These are phyloP conservation scores for Dermatemys mawii DNA, from an alignment of 2,113 vertebrate genomes.

Conservation along the genomic window DNA sequence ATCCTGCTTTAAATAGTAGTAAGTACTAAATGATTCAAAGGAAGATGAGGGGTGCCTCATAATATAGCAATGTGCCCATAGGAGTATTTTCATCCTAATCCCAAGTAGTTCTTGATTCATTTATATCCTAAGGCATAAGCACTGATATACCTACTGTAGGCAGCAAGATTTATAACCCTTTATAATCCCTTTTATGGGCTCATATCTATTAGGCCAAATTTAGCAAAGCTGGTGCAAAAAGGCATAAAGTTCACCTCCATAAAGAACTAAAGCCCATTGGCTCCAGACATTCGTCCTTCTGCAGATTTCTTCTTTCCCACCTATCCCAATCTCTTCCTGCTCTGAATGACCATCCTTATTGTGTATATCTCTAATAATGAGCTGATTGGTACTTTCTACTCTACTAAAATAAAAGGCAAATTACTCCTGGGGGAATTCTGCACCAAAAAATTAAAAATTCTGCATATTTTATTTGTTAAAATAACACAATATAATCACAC, in stretches of 20 bases:
- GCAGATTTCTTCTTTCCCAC: background rate
- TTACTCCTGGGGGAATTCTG: no score
- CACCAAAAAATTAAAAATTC: no score
- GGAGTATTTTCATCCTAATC: background rate
- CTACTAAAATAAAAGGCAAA: background rate
- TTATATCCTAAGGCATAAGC: background rate
- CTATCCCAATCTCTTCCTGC: background rate
- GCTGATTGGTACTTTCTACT: background rate
- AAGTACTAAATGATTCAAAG: background rate
- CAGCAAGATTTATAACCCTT: background rate
- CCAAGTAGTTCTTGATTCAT: background rate
- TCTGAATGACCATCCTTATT: background rate
- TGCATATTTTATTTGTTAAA: no score
- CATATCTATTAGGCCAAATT: background rate
- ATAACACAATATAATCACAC: no score
- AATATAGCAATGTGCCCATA: background rate
- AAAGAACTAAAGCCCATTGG: background rate
- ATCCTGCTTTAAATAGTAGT: background rate
- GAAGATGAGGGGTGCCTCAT: background rate
- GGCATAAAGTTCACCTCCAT: constrained; percentile 1
- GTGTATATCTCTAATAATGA: background rate
- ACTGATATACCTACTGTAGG: background rate
- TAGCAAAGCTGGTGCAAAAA: constrained; percentile 12
- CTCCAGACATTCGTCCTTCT: background rate
- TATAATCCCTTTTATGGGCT: constrained; percentile 34